Evolutionary conservation across 1,140 invertebrate genomes (phyloP), one percentile per base, ranked within the genome.

Genomic region (Drosophila tropicalis): DNA sequence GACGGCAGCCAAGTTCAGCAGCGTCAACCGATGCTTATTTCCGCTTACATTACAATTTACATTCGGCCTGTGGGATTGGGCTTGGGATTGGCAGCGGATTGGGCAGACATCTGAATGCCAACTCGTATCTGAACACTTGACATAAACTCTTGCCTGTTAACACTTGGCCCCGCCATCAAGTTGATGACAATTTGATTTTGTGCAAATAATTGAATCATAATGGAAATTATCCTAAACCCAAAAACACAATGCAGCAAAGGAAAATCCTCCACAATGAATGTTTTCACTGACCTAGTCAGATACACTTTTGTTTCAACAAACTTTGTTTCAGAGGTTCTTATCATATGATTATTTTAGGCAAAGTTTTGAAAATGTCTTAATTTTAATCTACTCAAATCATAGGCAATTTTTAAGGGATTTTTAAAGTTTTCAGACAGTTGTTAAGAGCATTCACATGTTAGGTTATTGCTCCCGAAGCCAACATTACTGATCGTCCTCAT

Each of bases 31-130:
- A 70, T 62, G 84, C 84, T 87, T 87, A 87, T 87, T 87, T 87
- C 83, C 83, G 83, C 84, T 87, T 87, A 87, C 83, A 87, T 87
- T 87, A 87, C 83, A 87, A 87, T 87, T 87, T 51, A 87, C 83
- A 87, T 87, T 87, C 51, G 73, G 17, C 17, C 44, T 22, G 17
- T 22, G 17, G 29, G 29, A 29, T 29, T 5, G 44, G 44, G 44
- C 64, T 60, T 60, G n/a, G 10, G 51, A 57, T 36, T 36, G 66
- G 6, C 10, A 15, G 3, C 5, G 47, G 40, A 22, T 1, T 12
- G 17, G 44, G 10, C 17, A 22, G 41, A 5, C 56, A 70, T 12
- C 56, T 41, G 34, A 39, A 19, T 62, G 65, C 54, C 58, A 68
- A 75, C 41, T 73, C 51, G 47, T 39, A 62, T 34, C n/a, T 57